These are phyloP conservation scores for Lophura swinhoii DNA, from an alignment of 2,797 vertebrate genomes.

Conservation along the genomic window DNA sequence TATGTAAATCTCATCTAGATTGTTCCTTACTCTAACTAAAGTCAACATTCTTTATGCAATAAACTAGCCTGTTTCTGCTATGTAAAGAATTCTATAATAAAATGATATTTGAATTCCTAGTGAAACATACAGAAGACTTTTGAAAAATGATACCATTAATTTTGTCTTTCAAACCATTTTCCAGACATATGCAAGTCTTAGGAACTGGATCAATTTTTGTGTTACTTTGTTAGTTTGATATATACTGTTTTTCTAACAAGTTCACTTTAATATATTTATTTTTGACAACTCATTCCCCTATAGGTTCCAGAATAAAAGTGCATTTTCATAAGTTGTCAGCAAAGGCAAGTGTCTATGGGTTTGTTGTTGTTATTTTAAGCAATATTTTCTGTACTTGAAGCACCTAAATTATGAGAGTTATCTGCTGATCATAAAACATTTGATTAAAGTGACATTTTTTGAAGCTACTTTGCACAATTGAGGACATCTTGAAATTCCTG, in stretches of 20 bases:
- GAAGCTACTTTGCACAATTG: background rate
- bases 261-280: background rate
- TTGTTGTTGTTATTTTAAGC: background rate
- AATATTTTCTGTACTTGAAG: background rate
- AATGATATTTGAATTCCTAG: conserved; percentile 30
- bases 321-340: background rate
- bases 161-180: conserved; percentile 20
- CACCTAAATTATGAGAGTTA: conserved; percentile 12
- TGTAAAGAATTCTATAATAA: background rate
- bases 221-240: background rate
- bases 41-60: background rate
- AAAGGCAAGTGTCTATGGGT: background rate
- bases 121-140: background rate
- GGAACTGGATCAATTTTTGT: background rate
- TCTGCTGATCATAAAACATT: conserved; percentile 40
- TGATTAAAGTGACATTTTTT: background rate
- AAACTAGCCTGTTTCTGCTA: background rate
- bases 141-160: background rate
- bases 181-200: background rate
- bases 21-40: background rate
- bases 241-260: background rate
- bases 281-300: background rate
- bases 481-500: conserved; percentile 59
- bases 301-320: background rate
- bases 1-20: conserved; percentile 7